Evolutionary conservation across 2,113 vertebrate species (phyloP), one percentile per base, ranked within the genome.

Genomic region (Mionectes macconnelli): DNA sequence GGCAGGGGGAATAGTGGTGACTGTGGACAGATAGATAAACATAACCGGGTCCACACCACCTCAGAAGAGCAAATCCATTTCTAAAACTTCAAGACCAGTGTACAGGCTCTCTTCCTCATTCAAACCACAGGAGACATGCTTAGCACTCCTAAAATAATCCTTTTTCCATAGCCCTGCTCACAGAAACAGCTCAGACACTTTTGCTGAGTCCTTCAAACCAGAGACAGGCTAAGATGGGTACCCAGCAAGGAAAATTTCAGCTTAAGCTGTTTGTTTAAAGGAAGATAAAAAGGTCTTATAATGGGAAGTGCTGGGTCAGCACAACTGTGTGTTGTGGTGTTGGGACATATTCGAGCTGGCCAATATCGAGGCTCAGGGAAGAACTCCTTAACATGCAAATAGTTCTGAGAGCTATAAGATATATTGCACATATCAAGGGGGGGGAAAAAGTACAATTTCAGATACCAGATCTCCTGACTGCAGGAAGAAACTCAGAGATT

Each of bases 251-350:
- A 75, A 55, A 67, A 64, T 12, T 64, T 60, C 78, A 93, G 35
- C 15, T 91, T 75, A 78, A 82, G 23, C 40, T 56, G 10, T 87
- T 94, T 84, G 42, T 84, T 84, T 95, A 55, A 70, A 89, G 67
- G 33, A 63, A n/a, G 57, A 70, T 52, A 44, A 64, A 93, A 44
- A 60, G 2, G 2, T 47, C 6, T 84, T 60, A 35, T 1, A 56
- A 74, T 39, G 64, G 33, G 33, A 76, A 87, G 14, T 23, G 10
- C 45, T 86, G 68, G 55, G 57, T 22, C 70, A 92, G 55, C 73
- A 49, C 14, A 62, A 67, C 3, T 45, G 12, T 57, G n/a, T 13
- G 6, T 14, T 66, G 68, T 77, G 87, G 50, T 45, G 84, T 62
- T 30, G n/a, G 60, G 39, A 12, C 11, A 14, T 31, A 35, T 14